phyloP scores from a whole-genome alignment of 2,888 invertebrate genomes.

The Caenorhabditis sp. region DNA sequence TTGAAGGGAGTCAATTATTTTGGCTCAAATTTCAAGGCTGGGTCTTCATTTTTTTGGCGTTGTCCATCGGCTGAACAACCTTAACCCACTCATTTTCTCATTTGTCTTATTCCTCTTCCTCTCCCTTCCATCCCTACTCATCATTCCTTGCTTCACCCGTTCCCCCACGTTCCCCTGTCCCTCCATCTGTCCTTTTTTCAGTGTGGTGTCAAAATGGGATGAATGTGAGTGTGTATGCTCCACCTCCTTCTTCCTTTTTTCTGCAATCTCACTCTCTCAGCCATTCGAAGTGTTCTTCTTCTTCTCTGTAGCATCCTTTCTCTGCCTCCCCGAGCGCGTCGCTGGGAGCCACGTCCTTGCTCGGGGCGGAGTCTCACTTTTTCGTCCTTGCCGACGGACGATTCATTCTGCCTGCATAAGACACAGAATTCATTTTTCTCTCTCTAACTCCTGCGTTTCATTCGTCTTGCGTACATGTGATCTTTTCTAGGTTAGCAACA shows the following conservation, averaged over 20 bases:
- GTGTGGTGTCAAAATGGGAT: constrained; percentile 13
- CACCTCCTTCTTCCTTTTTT: background rate
- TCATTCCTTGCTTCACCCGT: background rate
- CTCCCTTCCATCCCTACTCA: background rate
- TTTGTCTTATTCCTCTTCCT: background rate
- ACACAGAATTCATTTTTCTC: constrained; percentile 6
- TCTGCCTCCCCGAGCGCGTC: background rate
- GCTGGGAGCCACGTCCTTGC: background rate
- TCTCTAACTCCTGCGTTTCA: background rate
- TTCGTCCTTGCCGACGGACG: too few relatives aligned
- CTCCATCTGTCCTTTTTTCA: background rate
- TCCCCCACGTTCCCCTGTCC: background rate
- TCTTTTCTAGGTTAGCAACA: background rate
- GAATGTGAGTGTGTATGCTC: background rate
- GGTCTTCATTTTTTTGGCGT: too few relatives aligned
- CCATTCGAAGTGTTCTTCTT: background rate
- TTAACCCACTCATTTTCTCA: too few relatives aligned
- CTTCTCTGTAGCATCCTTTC: background rate
- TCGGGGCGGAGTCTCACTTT: too few relatives aligned
- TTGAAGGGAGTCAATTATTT: too few relatives aligned
- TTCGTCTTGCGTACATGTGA: background rate
- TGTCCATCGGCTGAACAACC: too few relatives aligned
- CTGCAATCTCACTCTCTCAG: background rate
- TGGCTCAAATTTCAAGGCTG: too few relatives aligned
- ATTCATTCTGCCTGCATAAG: constrained; percentile 8